Conservation (phyloP, 2,797 vertebrate genomes). For the Oceanodroma leucorhoa region DNA sequence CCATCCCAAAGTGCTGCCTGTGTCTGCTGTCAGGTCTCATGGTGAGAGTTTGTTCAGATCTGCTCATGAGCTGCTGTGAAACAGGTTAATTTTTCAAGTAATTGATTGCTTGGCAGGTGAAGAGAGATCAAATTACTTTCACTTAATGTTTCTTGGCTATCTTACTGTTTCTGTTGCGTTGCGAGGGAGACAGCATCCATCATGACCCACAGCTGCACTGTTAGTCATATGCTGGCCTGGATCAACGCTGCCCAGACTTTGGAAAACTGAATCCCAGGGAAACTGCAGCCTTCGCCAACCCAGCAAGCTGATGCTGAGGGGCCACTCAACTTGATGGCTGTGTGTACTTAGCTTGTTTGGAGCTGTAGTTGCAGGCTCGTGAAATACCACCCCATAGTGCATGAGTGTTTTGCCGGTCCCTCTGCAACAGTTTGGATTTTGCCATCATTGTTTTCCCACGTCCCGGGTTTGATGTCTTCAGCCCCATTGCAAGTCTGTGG, state of each 20-base stretch:
- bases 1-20: neutral
- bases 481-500: neutral
- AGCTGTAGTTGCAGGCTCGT: neutral
- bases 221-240: conserved; percentile 32
- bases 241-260: neutral
- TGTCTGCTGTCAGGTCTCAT: neutral
- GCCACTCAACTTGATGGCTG: neutral
- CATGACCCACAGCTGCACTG: neutral
- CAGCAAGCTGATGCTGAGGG: neutral
- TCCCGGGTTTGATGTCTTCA: neutral
- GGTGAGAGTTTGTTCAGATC: neutral
- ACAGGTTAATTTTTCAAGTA: neutral
- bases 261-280: neutral
- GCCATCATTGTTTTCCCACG: neutral
- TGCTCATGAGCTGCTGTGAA: neutral
- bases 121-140: conserved; percentile 6
- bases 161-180: conserved; percentile 44
- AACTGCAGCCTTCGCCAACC: neutral
- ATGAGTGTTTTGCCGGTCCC: fast-evolving
- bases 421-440: neutral
- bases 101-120: conserved; percentile 31
- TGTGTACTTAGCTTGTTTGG: neutral
- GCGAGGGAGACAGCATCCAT: neutral
- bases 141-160: conserved; percentile 13
- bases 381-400: neutral